phyloP scores from a whole-genome alignment of 2,888 invertebrate species.

The Diplazon laetatorius region DNA sequence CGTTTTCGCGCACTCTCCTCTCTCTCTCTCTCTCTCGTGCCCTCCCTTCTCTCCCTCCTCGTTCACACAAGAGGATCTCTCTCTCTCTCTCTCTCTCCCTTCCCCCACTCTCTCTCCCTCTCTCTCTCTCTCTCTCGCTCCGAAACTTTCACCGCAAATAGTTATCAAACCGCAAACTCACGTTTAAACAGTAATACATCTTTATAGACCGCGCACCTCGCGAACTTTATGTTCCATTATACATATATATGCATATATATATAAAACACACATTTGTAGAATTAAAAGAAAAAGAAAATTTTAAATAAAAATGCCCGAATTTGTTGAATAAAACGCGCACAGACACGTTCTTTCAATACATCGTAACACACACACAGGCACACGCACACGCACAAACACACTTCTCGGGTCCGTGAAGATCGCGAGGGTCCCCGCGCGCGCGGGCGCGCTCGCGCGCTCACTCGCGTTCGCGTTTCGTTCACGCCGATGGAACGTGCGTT shows the following conservation, averaged over 20 bases:
- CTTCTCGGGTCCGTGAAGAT: too few species aligned
- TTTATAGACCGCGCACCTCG: slow-evolving; percentile 20
- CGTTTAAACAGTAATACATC: slow-evolving; percentile 55
- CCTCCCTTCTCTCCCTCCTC: background rate
- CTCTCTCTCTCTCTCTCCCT: slow-evolving; percentile 1
- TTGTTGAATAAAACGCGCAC: too few species aligned
- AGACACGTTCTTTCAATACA: too few species aligned
- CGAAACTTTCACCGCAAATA: slow-evolving; percentile 59
- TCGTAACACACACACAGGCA: too few species aligned
- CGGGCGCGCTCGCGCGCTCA: slow-evolving; percentile 59
- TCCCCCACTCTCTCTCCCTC: background rate
- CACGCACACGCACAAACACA: too few species aligned
- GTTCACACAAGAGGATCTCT: too few species aligned
- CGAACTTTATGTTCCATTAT: too few species aligned
- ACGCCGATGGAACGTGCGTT: slow-evolving; percentile 64
- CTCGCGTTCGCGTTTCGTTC: slow-evolving; percentile 41
- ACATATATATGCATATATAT: background rate
- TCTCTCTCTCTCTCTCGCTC: slow-evolving; percentile 10
- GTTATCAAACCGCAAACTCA: slow-evolving; percentile 55
- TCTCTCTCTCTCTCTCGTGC: slow-evolving; percentile 7
- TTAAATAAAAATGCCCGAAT: too few species aligned
- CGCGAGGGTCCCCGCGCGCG: slow-evolving; percentile 52
- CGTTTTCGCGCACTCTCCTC: background rate
- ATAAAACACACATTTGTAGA: background rate
- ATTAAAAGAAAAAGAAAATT: too few species aligned